phyloP scores from a whole-genome alignment of 2,113 vertebrate species.

The Ochotona curzoniae region DNA sequence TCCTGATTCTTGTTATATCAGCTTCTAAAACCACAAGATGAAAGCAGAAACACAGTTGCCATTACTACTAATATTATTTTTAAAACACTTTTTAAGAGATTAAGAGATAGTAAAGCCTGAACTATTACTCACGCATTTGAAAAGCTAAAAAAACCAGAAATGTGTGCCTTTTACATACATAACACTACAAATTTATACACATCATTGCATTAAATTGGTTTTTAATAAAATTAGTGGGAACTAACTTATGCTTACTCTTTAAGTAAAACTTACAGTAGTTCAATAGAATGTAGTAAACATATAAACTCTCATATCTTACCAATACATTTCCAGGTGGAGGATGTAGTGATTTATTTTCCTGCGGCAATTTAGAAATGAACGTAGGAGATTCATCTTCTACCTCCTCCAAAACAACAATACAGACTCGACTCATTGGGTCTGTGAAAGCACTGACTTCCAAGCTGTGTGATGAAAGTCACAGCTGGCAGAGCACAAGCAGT shows the following conservation, averaged over 20 bases:
- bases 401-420: constrained; percentile 98
- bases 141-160: constrained; percentile 57
- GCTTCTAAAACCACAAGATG: constrained; percentile 77
- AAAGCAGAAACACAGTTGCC: constrained; percentile 65
- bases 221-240: constrained; percentile 47
- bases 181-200: background rate
- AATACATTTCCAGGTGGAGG: constrained; percentile 84
- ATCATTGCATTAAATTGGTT: constrained; percentile 10
- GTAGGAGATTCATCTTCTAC: constrained; percentile 91
- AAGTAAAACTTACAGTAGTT: constrained; percentile 42
- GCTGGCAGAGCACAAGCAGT: constrained; percentile 70
- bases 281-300: constrained; percentile 71
- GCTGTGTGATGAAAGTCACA: constrained; percentile 67
- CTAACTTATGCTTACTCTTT: constrained; percentile 31
- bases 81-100: constrained; percentile 33
- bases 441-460: constrained; percentile 85
- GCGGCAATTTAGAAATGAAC: constrained; percentile 88
- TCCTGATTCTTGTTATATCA: constrained; percentile 74
- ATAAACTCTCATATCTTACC: constrained; percentile 88
- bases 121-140: constrained; percentile 35
- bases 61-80: constrained; percentile 51
- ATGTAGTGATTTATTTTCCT: constrained; percentile 86
- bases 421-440: constrained; percentile 96
- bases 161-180: constrained; percentile 36
- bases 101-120: constrained; percentile 38